phyloP scores from a whole-genome alignment of 2,797 vertebrate genomes.

The Muraenolepis orangiensis region DNA sequence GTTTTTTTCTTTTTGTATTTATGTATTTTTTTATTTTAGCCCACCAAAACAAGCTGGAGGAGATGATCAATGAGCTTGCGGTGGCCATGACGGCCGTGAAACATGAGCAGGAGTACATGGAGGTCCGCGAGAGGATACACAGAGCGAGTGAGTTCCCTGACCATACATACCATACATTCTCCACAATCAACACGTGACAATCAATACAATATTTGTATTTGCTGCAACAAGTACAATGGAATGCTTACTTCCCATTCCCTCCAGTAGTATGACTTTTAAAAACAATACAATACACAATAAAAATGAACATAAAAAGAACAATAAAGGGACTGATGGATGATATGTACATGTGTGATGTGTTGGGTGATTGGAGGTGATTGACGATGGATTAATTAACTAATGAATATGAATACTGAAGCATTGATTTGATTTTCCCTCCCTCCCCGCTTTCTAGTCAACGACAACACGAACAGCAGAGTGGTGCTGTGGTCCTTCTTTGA shows the following conservation, averaged over 20 bases:
- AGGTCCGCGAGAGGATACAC: constrained; percentile 99
- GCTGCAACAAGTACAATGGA: too few species aligned
- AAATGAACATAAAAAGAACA: too few species aligned
- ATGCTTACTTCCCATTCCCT: too few species aligned
- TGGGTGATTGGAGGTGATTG: too few species aligned
- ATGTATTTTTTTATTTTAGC: constrained; percentile 65
- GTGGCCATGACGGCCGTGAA: constrained; percentile 98
- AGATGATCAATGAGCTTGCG: constrained; percentile 98
- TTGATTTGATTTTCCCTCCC: background rate
- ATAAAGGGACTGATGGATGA: too few species aligned
- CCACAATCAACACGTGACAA: too few species aligned
- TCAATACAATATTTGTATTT: background rate
- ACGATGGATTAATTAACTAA: too few species aligned
- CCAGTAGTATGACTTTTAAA: too few species aligned
- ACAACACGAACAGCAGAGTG: constrained; percentile 99
- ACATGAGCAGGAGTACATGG: constrained; percentile 99
- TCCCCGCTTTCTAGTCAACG: constrained; percentile 85
- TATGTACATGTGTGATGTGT: too few species aligned
- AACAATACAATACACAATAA: too few species aligned
- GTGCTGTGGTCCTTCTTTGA: constrained; percentile 99
- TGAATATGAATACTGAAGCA: background rate
- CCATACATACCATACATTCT: background rate
- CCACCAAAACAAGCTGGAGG: constrained; percentile 98
- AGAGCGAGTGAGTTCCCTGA: constrained; percentile 84
- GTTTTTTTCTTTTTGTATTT: too few species aligned